These are phyloP conservation scores for Ammospiza nelsoni DNA, from an alignment of 2,113 vertebrate genomes.

Conservation along the genomic window DNA sequence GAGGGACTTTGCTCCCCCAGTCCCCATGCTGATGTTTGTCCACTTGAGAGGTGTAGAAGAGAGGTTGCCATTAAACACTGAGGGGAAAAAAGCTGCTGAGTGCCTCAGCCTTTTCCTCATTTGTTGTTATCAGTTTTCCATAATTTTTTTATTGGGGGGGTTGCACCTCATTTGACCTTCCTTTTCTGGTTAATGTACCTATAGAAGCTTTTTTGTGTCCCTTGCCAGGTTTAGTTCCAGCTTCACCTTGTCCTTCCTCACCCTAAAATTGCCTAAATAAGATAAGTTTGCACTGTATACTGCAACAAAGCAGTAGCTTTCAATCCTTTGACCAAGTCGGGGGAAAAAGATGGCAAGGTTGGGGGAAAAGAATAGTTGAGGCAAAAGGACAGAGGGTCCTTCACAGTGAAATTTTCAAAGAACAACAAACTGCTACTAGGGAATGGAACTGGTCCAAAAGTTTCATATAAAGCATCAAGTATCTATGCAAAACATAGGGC, in stretches of 20 bases:
- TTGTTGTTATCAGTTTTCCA: background rate
- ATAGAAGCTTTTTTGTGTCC: background rate
- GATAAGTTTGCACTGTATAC: background rate
- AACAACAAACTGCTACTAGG: background rate
- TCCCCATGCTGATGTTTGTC: background rate
- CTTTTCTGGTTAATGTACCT: background rate
- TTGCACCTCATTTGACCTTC: background rate
- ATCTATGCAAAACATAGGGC: background rate
- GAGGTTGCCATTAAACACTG: background rate
- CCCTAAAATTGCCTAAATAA: background rate
- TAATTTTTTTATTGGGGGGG: rapidly evolving
- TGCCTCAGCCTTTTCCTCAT: background rate
- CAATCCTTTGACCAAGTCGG: background rate
- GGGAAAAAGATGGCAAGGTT: background rate
- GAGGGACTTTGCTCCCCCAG: background rate
- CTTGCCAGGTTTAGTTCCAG: background rate
- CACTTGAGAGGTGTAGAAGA: background rate
- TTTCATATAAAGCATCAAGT: background rate
- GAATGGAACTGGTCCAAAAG: background rate
- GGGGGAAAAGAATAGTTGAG: background rate
- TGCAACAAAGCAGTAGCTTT: background rate
- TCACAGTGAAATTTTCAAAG: background rate
- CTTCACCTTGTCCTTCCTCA: background rate
- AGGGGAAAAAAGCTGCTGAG: background rate
- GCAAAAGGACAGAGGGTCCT: background rate